Conservation (phyloP, 1,140 invertebrate species). For the Metaphire vulgaris region DNA sequence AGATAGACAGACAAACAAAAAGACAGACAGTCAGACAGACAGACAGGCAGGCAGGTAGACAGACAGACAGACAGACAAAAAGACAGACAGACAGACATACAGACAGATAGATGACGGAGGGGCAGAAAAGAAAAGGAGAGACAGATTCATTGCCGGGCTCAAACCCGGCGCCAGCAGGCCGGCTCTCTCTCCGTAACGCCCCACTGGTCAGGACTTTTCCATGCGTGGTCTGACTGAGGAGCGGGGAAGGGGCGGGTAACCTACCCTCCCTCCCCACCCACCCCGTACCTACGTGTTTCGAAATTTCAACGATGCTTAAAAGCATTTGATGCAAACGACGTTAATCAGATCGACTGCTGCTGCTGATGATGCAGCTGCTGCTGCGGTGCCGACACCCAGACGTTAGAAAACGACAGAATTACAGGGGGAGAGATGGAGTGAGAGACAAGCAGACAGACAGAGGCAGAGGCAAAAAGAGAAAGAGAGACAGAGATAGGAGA, state of each 20-base stretch:
- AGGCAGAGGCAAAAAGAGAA: constrained; percentile 2
- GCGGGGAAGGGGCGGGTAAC: too few species aligned
- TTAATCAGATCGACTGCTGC: too few species aligned
- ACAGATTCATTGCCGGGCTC: not conserved
- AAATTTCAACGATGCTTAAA: too few species aligned
- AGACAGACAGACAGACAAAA: constrained; percentile 16
- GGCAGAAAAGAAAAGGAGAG: not conserved
- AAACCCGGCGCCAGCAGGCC: not conserved
- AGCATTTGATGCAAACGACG: too few species aligned
- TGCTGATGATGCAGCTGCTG: too few species aligned
- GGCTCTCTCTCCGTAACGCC: too few species aligned
- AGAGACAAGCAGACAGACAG: constrained; percentile 11
- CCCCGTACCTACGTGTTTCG: too few species aligned
- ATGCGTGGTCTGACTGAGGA: too few species aligned
- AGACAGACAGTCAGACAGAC: not conserved
- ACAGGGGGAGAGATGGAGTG: constrained; percentile 15
- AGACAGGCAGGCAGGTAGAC: constrained; percentile 7
- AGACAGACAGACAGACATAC: constrained; percentile 4
- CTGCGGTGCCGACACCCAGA: too few species aligned
- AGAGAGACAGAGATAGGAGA: constrained; percentile 7
- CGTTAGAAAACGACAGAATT: not conserved
- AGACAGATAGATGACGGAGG: not conserved
- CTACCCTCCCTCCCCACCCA: too few species aligned
- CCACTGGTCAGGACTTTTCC: too few species aligned
- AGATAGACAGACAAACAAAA: not conserved